A percentile compares a stretch with the other conserved stretches of the same genome.
Conservation (phyloP, 2,113 vertebrate genomes). For the Menura novaehollandiae region DNA sequence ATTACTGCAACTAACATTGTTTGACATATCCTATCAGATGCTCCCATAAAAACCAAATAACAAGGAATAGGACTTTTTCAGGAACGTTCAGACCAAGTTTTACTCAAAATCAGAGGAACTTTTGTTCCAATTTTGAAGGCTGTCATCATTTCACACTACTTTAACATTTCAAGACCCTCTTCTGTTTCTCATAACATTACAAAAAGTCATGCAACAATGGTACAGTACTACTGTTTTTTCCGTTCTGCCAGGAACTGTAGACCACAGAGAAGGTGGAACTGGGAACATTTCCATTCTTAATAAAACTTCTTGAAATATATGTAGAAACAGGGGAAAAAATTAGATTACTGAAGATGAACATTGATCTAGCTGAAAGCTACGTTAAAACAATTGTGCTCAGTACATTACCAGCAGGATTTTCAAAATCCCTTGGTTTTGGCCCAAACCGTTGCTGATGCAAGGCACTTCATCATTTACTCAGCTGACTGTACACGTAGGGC, state of each 20-base stretch:
- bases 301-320: background rate
- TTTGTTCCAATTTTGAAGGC: background rate
- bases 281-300: background rate
- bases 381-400: background rate
- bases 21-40: background rate
- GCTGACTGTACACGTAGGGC: background rate
- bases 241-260: background rate
- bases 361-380: background rate
- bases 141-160: background rate
- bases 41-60: background rate
- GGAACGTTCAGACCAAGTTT: background rate
- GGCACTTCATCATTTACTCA: background rate
- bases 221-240: background rate
- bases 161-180: background rate
- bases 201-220: background rate
- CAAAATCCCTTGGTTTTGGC: background rate
- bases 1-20: background rate
- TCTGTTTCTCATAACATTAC: background rate
- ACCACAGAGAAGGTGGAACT: background rate
- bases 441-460: background rate
- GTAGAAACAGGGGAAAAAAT: background rate
- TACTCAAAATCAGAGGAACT: background rate
- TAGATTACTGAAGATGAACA: background rate
- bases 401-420: background rate
- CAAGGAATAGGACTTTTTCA: background rate